These are phyloP conservation scores for Rhinogobius similis DNA, from an alignment of 2,113 vertebrate species.

Conservation along the genomic window DNA sequence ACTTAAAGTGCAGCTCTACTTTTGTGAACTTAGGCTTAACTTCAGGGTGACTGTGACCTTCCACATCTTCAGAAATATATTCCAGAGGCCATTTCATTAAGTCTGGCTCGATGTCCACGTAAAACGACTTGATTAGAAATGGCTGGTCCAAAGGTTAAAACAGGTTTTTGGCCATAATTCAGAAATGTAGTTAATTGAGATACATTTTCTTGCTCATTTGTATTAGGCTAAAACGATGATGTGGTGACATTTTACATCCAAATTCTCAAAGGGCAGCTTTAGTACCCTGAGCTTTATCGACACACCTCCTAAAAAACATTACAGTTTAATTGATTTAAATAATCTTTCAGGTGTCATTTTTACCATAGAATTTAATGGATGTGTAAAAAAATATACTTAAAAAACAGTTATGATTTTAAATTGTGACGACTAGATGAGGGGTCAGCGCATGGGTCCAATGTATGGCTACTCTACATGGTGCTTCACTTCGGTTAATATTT, in stretches of 20 bases:
- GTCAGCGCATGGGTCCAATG: background rate
- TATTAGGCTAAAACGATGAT: slow-evolving; percentile 7
- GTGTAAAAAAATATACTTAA: too few species aligned
- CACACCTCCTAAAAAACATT: background rate
- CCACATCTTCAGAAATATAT: slow-evolving; percentile 4
- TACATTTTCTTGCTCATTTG: slow-evolving; percentile 4
- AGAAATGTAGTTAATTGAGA: slow-evolving; percentile 3
- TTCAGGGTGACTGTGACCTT: slow-evolving; percentile 1
- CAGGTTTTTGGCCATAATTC: slow-evolving; percentile 7
- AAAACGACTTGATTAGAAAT: slow-evolving; percentile 2
- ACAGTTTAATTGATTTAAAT: too few species aligned
- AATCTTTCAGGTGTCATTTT: too few species aligned
- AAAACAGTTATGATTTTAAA: too few species aligned
- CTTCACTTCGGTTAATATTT: background rate
- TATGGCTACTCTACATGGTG: background rate
- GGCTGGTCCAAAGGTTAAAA: slow-evolving; percentile 9
- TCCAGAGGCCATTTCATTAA: slow-evolving; percentile 4
- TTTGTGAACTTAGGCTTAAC: background rate
- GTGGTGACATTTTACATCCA: slow-evolving; percentile 10
- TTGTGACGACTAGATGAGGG: too few species aligned
- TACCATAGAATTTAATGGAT: too few species aligned
- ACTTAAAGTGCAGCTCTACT: slow-evolving; percentile 3
- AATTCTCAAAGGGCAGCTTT: slow-evolving; percentile 10
- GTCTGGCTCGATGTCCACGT: slow-evolving; percentile 1
- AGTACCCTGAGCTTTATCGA: background rate